A percentile compares a stretch with the other conserved stretches of the same genome.
Conservation (phyloP, 2,888 invertebrate species). For the Mythimna ferrago region DNA sequence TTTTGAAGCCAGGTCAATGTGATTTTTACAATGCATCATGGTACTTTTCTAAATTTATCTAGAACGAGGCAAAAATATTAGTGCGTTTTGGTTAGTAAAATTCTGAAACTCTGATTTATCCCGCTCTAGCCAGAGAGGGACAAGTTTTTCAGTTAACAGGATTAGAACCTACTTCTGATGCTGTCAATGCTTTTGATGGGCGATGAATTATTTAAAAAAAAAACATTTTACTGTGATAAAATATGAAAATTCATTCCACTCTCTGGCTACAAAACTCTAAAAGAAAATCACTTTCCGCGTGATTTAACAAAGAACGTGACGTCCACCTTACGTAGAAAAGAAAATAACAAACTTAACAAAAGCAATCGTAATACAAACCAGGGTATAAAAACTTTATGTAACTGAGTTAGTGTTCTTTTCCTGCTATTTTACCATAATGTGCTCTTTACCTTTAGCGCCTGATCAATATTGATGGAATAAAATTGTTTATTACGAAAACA, state of each 20-base stretch:
- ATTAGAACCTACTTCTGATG: too few species aligned
- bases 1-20: too few species aligned
- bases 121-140: too few species aligned
- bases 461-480: constrained; percentile 56
- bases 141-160: too few species aligned
- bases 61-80: too few species aligned
- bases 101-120: too few species aligned
- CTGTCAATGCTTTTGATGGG: too few species aligned
- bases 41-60: too few species aligned
- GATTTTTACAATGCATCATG: too few species aligned
- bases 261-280: neutral
- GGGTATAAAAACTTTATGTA: constrained; percentile 50
- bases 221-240: too few species aligned
- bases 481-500: constrained; percentile 56
- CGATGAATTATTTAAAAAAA: too few species aligned
- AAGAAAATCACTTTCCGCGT: constrained; percentile 7
- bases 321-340: neutral
- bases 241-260: constrained; percentile 3
- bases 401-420: constrained; percentile 33
- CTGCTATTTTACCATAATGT: constrained; percentile 39
- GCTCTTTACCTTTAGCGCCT: constrained; percentile 28
- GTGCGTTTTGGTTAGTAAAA: too few species aligned
- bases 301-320: constrained; percentile 24
- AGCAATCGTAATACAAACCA: constrained; percentile 24
- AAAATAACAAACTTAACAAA: constrained; percentile 44